Evolutionary conservation across 2,888 invertebrate genomes (phyloP), one percentile per base, ranked within the genome.

Genomic region (Glyphotaelius pellucidus): DNA sequence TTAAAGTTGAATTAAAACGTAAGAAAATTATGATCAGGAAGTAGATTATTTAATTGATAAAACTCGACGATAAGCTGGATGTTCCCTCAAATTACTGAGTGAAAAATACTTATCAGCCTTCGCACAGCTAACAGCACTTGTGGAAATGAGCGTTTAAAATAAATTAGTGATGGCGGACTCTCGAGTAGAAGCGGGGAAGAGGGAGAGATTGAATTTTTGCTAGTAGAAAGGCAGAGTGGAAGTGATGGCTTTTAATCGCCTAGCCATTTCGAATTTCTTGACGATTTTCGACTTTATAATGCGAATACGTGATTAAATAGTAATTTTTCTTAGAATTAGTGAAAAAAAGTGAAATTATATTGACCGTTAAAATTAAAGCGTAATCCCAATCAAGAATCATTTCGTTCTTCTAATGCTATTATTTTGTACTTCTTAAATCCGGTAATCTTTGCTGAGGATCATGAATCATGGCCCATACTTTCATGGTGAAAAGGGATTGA

Each of bases 41-140:
- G 67, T 67, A 67, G 67, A 67, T 25, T 15, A 25, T 30, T 86
- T 38, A 86, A 86, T n/a, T 86, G 86, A 42, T 86, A 14, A 86
- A 86, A 86, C 86, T 47, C 30, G 38, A 47, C 30, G 38, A 86
- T 86, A 86, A 86, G 42, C 42, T 67, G 67, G 67, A 86, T 47
- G 38, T 86, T 42, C 7, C 30, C 86, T 42, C 86, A 30, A 86
- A 47, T 30, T 38, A 86, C 14, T 25, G 42, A 15, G 67, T 35
- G 86, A n/a, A 85, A 86, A 86, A 86, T 86, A 86, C 86, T 83
- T 38, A 83, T 83, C 83, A 83, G n/a, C 32, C 35, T 35, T 35
- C 83, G 35, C 83, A 32, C 35, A 25, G 32, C 35, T 83, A 83
- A 83, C 83, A 35, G 83, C 83, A 83, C 83, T 83, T 83, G 32